Evolutionary conservation across 2,113 vertebrate genomes (phyloP).

Genomic region (Pterocles burchelli): DNA sequence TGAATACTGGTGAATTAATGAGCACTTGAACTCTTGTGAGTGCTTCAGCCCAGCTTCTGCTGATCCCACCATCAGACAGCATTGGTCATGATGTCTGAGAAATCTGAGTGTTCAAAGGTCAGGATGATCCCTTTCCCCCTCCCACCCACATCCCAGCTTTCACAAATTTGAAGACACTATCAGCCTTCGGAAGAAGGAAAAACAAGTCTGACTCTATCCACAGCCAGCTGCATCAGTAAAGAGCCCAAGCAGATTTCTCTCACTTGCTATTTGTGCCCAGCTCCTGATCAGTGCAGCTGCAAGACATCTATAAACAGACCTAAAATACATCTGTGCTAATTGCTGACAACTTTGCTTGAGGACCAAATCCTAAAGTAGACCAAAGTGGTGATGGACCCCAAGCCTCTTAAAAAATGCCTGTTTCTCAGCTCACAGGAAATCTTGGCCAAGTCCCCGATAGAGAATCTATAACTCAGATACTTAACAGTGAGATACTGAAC

Average conservation of each 20-base stretch:
- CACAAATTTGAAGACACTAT: background rate
- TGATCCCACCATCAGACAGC: background rate
- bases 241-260: background rate
- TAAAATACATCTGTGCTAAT: slow-evolving; percentile 44
- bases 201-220: background rate
- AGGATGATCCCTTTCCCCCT: background rate
- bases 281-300: slow-evolving; percentile 41
- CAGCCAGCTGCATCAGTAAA: background rate
- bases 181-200: background rate
- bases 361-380: background rate
- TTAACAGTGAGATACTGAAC: background rate
- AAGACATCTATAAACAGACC: slow-evolving; percentile 34
- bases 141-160: background rate
- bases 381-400: background rate
- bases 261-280: slow-evolving; percentile 1
- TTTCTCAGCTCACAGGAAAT: background rate
- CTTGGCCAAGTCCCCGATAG: background rate
- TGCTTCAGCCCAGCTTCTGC: background rate
- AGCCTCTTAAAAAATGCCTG: background rate
- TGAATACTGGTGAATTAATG: background rate
- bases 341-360: background rate
- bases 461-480: background rate
- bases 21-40: background rate
- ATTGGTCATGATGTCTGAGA: background rate
- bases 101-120: background rate